Base-by-base conservation (phyloP, 1,140 invertebrate species). In the Zaprionus davidi region DNA sequence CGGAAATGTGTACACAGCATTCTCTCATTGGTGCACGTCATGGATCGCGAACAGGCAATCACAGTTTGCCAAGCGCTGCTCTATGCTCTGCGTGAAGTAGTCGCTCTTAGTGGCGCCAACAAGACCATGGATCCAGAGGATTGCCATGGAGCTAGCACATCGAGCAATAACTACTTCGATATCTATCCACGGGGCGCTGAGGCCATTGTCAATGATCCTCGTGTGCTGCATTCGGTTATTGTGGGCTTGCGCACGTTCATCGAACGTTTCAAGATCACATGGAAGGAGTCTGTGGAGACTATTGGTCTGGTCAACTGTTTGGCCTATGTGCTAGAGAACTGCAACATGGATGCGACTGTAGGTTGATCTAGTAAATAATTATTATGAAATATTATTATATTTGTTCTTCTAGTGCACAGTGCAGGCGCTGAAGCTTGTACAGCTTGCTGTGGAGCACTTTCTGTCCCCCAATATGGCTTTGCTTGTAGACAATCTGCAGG, bases 401-500 rank as follows among this genome's bases (percentile, higher is more conserved):
- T 11, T 53, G 2, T 59, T 46, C 41, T 59, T 94, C 34, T 84
- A 96, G 96, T 94, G 96, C 44, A 94, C 94, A 53, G 95, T 96
- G 1, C 94, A 95, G 81, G 95, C 95, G 0, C 87, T 97, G 11
- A 96, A 95, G 83, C 91, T 96, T 1, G 94, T 96, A 44, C 94
- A 95, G 76, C 78, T 96, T 57, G 94, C 95, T 2, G 95, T 97
- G 24, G 94, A 95, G 76, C 96, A 96, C 85, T 97, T 96, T 74
- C 94, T 97, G 83, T 95, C 96, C 0, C 96, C 96, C 0, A 96
- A 96, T 86, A 93, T 97, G 81, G 96, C 95, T 2, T 79, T 97
- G 15, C 91, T 97, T 0, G 93, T 96, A 17, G 95, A 96, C 73
- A 94, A 94, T 20, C 85, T 94, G 7, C 93, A 95, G 15, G 95